These are phyloP conservation scores for Thaumatotibia leucotreta DNA, from an alignment of 1,140 invertebrate species.

Conservation along the genomic window DNA sequence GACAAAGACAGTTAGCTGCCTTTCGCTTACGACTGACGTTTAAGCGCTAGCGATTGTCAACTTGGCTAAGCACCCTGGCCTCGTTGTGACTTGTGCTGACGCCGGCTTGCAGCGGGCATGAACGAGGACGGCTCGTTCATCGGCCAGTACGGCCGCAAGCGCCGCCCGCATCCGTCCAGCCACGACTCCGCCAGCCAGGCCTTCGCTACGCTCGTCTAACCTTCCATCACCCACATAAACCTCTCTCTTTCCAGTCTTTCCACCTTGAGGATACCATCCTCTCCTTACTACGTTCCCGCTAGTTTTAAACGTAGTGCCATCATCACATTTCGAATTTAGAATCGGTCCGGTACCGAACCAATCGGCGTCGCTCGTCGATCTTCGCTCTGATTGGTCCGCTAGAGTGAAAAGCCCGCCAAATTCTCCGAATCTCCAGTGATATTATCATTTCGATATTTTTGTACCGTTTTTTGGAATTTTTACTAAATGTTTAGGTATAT, in stretches of 20 bases:
- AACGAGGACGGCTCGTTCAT: conserved; percentile 99
- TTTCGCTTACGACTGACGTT: no score
- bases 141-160: conserved; percentile 93
- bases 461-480: conserved; percentile 14
- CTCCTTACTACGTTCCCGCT: conserved; percentile 5
- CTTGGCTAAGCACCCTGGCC: no score
- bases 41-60: no score
- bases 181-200: conserved; percentile 64
- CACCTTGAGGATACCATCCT: background rate
- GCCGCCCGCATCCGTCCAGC: conserved; percentile 70
- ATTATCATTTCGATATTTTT: conserved; percentile 16
- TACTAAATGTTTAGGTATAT: conserved; percentile 23
- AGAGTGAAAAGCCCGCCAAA: conserved; percentile 35
- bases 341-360: conserved; percentile 30
- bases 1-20: no score
- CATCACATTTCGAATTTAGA: conserved; percentile 34
- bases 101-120: conserved; percentile 85
- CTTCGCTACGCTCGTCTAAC: conserved; percentile 81
- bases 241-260: conserved; percentile 18
- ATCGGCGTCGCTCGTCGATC: conserved; percentile 25
- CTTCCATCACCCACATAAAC: no score
- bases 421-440: conserved; percentile 11
- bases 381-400: conserved; percentile 32
- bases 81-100: background rate
- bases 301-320: conserved; percentile 38